phyloP scores from a whole-genome alignment of 2,888 invertebrate genomes.

The Meta bourneti region DNA sequence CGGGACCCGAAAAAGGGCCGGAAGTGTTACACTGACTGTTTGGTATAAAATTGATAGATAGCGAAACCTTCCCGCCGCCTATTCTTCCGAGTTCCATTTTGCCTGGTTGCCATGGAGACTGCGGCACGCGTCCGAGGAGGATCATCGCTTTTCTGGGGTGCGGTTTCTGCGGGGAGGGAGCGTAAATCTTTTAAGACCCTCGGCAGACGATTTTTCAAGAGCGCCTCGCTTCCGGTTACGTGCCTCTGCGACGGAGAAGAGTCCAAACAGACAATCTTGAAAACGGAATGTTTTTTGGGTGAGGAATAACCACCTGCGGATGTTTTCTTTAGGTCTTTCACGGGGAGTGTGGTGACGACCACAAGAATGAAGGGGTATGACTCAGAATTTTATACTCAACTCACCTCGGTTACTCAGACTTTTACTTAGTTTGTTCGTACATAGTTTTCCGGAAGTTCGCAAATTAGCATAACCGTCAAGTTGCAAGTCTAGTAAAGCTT shows the following conservation, averaged over 20 bases:
- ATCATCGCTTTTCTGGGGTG: slow-evolving; percentile 58
- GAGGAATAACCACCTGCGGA: background rate
- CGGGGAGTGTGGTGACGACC: background rate
- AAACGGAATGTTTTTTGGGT: background rate
- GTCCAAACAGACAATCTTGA: slow-evolving; percentile 26
- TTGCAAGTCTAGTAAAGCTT: too few species aligned
- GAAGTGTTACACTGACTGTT: slow-evolving; percentile 48
- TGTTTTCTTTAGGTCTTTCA: background rate
- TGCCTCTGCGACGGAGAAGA: slow-evolving; percentile 24
- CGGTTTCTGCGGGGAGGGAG: slow-evolving; percentile 47
- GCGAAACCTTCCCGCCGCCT: slow-evolving; percentile 43
- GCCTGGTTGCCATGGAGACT: slow-evolving; percentile 17
- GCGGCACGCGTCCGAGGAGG: slow-evolving; percentile 64
- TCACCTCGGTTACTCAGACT: too few species aligned
- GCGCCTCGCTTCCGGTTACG: slow-evolving; percentile 58
- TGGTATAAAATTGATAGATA: slow-evolving; percentile 74
- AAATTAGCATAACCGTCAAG: too few species aligned
- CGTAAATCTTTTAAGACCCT: slow-evolving; percentile 51
- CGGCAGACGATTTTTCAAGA: slow-evolving; percentile 38
- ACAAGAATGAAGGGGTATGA: too few species aligned
- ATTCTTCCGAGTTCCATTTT: slow-evolving; percentile 60
- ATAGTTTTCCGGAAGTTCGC: too few species aligned
- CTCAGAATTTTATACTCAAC: too few species aligned
- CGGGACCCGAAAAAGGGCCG: slow-evolving; percentile 33
- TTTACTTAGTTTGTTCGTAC: too few species aligned